phyloP scores from a whole-genome alignment of 1,140 invertebrate species.

The Eulimnadia texana region DNA sequence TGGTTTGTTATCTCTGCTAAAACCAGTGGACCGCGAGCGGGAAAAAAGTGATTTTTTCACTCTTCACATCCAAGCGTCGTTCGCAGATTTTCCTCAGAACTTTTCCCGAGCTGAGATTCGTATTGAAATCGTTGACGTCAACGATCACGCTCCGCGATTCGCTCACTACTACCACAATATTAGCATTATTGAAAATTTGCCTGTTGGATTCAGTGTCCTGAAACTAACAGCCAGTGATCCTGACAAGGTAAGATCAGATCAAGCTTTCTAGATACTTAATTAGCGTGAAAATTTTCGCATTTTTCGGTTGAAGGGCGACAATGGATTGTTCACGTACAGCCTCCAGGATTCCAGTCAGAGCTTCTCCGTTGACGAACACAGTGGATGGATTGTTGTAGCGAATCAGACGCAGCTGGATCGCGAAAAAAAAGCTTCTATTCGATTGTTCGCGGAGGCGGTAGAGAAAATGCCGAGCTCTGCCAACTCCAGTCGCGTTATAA shows the following conservation, averaged over 20 bases:
- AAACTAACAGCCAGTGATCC: constrained; percentile 63
- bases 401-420: constrained; percentile 60
- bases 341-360: constrained; percentile 55
- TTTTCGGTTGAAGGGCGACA: too few relatives aligned
- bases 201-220: constrained; percentile 65
- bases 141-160: constrained; percentile 73
- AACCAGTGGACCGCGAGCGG: too few relatives aligned
- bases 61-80: background rate
- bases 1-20: too few relatives aligned
- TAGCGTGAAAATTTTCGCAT: too few relatives aligned
- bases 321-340: constrained; percentile 65
- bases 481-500: constrained; percentile 39
- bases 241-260: constrained; percentile 39
- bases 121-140: constrained; percentile 58
- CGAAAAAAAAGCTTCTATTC: constrained; percentile 49
- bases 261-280: background rate
- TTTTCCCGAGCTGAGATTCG: constrained; percentile 48
- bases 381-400: constrained; percentile 70
- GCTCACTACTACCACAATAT: constrained; percentile 79
- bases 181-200: constrained; percentile 77
- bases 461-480: constrained; percentile 46
- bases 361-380: constrained; percentile 58
- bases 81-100: background rate
- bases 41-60: background rate
- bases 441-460: constrained; percentile 56